Evolutionary conservation across 2,888 invertebrate genomes (phyloP), one percentile per base, ranked within the genome.

Genomic region (Drosophila rellima): DNA sequence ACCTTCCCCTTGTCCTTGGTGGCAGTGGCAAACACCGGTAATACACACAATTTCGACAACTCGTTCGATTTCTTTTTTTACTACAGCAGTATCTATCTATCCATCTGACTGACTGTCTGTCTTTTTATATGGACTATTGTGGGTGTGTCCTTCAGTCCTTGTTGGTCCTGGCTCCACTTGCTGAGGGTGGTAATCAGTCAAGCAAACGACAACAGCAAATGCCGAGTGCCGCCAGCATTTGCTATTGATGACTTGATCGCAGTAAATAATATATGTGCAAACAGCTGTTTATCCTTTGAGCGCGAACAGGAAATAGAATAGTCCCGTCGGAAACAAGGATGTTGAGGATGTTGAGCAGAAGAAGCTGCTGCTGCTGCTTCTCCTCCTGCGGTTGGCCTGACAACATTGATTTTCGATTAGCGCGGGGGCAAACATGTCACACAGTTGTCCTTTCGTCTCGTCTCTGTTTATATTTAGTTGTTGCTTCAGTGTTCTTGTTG

Each of bases 321-420:
- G 54, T 40, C 29, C 18, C 15, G 31, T 13, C 6, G 57, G 37
- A 15, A 45, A 23, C 20, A 31, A 29, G 37, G 33, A 37, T 50
- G 31, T 37, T 50, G n/a, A 50, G 20, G 2, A 40, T 23, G 26
- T 23, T 37, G 20, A 35, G 51, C 1, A 37, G 50, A 11, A 13
- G 55, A 11, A 20, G 29, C 11, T 29, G 45, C 37, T 52, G 23
- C 33, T 44, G 47, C 50, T 59, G 70, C 42, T 7, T 26, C 26
- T 26, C 20, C 33, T 44, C 26, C 50, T 61, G 80, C 42, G 67
- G 80, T 60, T 57, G 70, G 52, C 54, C 33, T 59, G 68, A 71
- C 85, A 75, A 79, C 88, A 84, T 88, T 88, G 84, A 84, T 84
- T 84, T 84, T 84, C 88, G 84, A 88, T 84, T 84, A 84, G 82